phyloP scores from a whole-genome alignment of 2,797 vertebrate species.

The Amblyopsis hoosieri region DNA sequence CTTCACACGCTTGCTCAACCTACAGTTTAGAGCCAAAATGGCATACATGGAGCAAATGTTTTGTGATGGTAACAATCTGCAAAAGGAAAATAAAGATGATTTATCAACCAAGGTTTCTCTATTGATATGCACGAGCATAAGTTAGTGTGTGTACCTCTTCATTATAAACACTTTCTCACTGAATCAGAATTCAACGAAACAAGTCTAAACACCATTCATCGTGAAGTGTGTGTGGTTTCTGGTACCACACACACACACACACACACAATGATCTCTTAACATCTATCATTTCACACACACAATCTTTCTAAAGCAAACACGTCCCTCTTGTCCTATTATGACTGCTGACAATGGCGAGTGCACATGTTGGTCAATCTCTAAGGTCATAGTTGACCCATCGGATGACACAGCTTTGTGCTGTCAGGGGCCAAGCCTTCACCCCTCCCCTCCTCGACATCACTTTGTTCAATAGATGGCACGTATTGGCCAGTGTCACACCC shows the following conservation, averaged over 20 bases:
- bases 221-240: background rate
- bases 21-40: constrained; percentile 22
- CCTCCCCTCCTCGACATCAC: constrained; percentile 36
- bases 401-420: constrained; percentile 42
- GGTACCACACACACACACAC: background rate
- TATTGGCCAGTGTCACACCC: constrained; percentile 51
- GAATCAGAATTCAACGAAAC: too few species aligned
- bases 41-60: constrained; percentile 27
- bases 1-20: constrained; percentile 14
- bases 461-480: constrained; percentile 64
- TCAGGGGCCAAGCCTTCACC: background rate
- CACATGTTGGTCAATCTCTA: constrained; percentile 21
- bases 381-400: constrained; percentile 38
- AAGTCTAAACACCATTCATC: too few species aligned
- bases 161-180: too few species aligned
- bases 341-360: constrained; percentile 13
- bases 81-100: constrained; percentile 8
- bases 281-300: background rate
- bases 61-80: constrained; percentile 20
- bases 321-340: constrained; percentile 13
- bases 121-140: too few species aligned
- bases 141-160: too few species aligned
- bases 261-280: background rate
- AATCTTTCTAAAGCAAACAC: constrained; percentile 21
- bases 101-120: background rate